Evolutionary conservation across 2,113 vertebrate genomes (phyloP).

Genomic region (Anarrhichthys ocellatus): DNA sequence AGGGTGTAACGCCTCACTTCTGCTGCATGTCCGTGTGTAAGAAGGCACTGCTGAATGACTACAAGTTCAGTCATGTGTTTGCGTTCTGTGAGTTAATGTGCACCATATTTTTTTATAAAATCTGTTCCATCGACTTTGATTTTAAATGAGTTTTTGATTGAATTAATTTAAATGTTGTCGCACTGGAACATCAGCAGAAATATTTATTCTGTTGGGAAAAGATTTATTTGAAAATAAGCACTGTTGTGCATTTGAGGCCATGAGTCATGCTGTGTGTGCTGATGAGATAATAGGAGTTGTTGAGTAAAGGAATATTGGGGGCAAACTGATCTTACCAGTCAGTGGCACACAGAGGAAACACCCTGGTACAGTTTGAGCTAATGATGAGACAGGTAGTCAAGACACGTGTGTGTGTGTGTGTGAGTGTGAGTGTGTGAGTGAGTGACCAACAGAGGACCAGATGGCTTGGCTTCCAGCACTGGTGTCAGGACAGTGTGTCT

Average conservation of each 20-base stretch:
- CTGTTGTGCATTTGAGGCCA: neutral
- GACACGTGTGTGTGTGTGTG: conserved; percentile 31
- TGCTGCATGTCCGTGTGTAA: conserved; percentile 1
- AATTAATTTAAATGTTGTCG: neutral
- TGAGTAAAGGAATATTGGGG: conserved; percentile 20
- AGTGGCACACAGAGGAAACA: conserved; percentile 13
- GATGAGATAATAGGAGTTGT: conserved; percentile 33
- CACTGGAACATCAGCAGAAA: neutral
- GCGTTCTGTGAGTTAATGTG: neutral
- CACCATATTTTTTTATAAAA: neutral
- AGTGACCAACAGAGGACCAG: conserved; percentile 44
- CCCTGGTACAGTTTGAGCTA: conserved; percentile 12
- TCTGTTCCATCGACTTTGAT: neutral
- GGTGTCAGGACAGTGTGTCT: conserved; percentile 41
- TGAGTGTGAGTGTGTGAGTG: conserved; percentile 14
- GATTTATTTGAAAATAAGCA: neutral
- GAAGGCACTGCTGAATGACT: neutral
- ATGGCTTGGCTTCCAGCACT: conserved; percentile 52
- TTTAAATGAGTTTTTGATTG: neutral
- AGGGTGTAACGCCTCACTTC: conserved; percentile 14
- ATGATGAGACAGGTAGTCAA: conserved; percentile 34
- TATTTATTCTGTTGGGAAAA: neutral
- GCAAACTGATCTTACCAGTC: conserved; percentile 1
- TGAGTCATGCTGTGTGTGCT: conserved; percentile 20
- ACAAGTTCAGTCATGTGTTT: neutral